These are phyloP conservation scores for Leptopterna dolabrata DNA, from an alignment of 2,888 invertebrate species.

Conservation along the genomic window DNA sequence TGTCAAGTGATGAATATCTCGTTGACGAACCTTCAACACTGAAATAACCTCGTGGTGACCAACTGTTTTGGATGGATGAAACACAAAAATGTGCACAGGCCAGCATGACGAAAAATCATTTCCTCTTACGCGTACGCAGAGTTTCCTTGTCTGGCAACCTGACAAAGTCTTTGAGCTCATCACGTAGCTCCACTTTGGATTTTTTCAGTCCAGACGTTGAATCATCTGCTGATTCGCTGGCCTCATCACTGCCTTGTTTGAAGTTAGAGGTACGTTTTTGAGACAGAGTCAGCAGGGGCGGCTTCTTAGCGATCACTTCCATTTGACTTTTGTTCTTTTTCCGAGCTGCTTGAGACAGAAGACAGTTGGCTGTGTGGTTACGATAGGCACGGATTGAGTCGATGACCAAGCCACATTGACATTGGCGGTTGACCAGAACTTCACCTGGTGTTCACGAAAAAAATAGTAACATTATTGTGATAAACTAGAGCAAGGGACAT, in stretches of 20 bases:
- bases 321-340: background rate
- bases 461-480: background rate
- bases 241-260: background rate
- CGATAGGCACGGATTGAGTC: slow-evolving; percentile 12
- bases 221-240: background rate
- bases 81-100: background rate
- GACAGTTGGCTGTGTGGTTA: background rate
- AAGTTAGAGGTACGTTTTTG: background rate
- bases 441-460: background rate
- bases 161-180: slow-evolving; percentile 18
- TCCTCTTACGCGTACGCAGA: background rate
- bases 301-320: background rate
- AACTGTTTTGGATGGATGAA: background rate
- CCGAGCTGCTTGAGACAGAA: background rate
- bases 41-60: too few species aligned
- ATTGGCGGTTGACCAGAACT: background rate
- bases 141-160: background rate
- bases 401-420: background rate
- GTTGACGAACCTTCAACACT: too few species aligned
- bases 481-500: background rate
- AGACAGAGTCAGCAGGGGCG: background rate
- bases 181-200: slow-evolving; percentile 14
- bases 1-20: too few species aligned
- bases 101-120: background rate
- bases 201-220: background rate